Conservation (phyloP, 2,888 invertebrate species). For the Drosophila mulleri region DNA sequence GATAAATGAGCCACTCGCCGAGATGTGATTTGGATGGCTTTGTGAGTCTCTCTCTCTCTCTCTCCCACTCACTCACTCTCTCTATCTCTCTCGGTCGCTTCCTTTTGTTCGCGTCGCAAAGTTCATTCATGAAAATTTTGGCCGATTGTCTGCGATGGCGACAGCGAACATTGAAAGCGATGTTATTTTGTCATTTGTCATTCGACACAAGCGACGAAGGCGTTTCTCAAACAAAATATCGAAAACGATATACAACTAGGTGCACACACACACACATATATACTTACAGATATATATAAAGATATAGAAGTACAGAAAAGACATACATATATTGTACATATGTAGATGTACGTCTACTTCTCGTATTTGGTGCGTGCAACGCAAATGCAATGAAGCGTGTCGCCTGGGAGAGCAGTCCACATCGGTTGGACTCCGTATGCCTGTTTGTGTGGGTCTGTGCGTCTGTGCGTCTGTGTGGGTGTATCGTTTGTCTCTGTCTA, state of each 20-base stretch:
- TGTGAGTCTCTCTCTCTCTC: constrained; percentile 15
- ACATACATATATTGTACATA: neutral
- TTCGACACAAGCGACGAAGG: constrained; percentile 71
- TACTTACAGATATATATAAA: neutral
- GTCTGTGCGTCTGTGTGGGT: constrained; percentile 40
- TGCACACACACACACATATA: neutral
- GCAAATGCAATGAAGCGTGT: constrained; percentile 72
- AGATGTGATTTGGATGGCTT: constrained; percentile 24
- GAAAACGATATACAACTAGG: constrained; percentile 64
- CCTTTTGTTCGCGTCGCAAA: constrained; percentile 40
- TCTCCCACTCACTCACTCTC: neutral
- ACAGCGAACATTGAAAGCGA: constrained; percentile 23
- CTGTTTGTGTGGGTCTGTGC: constrained; percentile 1
- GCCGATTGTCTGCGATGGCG: constrained; percentile 41
- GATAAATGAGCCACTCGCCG: constrained; percentile 64
- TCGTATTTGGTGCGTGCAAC: constrained; percentile 78
- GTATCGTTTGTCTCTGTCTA: constrained; percentile 42
- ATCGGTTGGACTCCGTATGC: constrained; percentile 6
- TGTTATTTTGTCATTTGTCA: constrained; percentile 71
- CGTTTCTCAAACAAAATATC: constrained; percentile 68
- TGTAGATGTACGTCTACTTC: constrained; percentile 39
- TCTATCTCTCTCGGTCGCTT: constrained; percentile 7
- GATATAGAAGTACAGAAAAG: constrained; percentile 4
- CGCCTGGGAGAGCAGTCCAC: constrained; percentile 24
- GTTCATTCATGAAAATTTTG: constrained; percentile 65